Conservation (phyloP, 2,888 invertebrate species). For the Plutella xylostella region DNA sequence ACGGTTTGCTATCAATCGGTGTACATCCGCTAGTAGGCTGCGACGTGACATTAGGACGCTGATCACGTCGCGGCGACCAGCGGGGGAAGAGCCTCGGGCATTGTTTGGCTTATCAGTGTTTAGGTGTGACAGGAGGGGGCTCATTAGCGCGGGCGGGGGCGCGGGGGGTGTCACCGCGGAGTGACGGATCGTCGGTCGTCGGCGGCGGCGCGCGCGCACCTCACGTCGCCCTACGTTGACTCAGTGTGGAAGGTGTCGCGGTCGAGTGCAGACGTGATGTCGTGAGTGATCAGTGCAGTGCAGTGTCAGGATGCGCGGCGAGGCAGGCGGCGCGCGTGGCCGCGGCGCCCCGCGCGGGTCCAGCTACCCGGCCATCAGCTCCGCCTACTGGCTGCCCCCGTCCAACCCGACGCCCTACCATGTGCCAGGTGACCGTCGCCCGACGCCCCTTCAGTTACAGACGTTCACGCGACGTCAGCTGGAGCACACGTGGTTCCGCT, state of each 20-base stretch:
- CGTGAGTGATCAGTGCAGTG: slow-evolving; percentile 34
- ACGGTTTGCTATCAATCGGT: slow-evolving; percentile 28
- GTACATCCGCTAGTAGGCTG: slow-evolving; percentile 17
- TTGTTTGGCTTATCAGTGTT: background rate
- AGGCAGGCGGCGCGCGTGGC: slow-evolving; percentile 57
- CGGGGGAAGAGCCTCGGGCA: background rate
- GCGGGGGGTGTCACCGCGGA: slow-evolving; percentile 21
- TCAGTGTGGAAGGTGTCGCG: slow-evolving; percentile 56
- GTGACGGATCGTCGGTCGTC: slow-evolving; percentile 46
- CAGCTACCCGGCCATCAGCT: slow-evolving; percentile 83
- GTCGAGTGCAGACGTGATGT: slow-evolving; percentile 56
- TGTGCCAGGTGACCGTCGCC: slow-evolving; percentile 89
- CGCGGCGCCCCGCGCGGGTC: slow-evolving; percentile 40
- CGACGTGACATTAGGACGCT: slow-evolving; percentile 10
- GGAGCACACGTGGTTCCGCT: background rate
- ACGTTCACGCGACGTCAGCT: background rate
- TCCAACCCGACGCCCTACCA: slow-evolving; percentile 84
- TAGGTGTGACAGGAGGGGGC: slow-evolving; percentile 1
- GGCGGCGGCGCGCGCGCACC: slow-evolving; percentile 54
- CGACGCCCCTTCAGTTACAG: slow-evolving; percentile 13
- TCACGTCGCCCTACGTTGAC: slow-evolving; percentile 25
- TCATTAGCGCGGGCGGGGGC: slow-evolving; percentile 1
- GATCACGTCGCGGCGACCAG: background rate
- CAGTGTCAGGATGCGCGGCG: slow-evolving; percentile 62
- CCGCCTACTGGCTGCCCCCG: slow-evolving; percentile 87